Percentiles rank a stretch among this genome's conserved stretches.
These are phyloP conservation scores for Microplitis mediator DNA, from an alignment of 1,140 invertebrate species.

Conservation along the genomic window DNA sequence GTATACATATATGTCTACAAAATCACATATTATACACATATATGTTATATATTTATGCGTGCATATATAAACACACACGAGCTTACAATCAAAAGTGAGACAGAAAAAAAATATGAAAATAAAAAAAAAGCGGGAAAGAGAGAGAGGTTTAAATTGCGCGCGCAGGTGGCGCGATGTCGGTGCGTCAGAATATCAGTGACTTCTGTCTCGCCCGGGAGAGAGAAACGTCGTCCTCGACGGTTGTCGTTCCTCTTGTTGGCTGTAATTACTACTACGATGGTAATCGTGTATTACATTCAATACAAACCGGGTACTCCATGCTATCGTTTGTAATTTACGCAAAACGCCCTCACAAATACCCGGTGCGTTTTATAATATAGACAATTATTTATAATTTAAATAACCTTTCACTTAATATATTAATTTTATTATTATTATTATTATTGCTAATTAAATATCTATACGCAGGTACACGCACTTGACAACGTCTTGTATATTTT, in stretches of 20 bases:
- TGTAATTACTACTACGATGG: neutral
- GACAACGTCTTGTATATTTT: too few species aligned
- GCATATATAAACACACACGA: neutral
- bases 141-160: slow-evolving; percentile 43
- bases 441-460: too few species aligned
- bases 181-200: slow-evolving; percentile 52
- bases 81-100: neutral
- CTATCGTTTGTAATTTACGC: neutral
- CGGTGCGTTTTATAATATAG: neutral
- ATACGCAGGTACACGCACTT: too few species aligned
- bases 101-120: neutral
- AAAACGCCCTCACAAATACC: neutral
- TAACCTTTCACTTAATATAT: too few species aligned
- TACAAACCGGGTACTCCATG: neutral
- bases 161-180: slow-evolving; percentile 59
- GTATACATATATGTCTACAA: too few species aligned
- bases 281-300: neutral
- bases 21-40: neutral
- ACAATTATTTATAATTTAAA: too few species aligned
- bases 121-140: slow-evolving; percentile 9
- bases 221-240: neutral
- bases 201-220: slow-evolving; percentile 37
- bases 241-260: too few species aligned
- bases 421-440: too few species aligned
- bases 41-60: neutral